Percentiles rank a stretch among this genome's conserved stretches.
phyloP scores from a whole-genome alignment of 1,140 invertebrate genomes.

The Semibalanus balanoides region DNA sequence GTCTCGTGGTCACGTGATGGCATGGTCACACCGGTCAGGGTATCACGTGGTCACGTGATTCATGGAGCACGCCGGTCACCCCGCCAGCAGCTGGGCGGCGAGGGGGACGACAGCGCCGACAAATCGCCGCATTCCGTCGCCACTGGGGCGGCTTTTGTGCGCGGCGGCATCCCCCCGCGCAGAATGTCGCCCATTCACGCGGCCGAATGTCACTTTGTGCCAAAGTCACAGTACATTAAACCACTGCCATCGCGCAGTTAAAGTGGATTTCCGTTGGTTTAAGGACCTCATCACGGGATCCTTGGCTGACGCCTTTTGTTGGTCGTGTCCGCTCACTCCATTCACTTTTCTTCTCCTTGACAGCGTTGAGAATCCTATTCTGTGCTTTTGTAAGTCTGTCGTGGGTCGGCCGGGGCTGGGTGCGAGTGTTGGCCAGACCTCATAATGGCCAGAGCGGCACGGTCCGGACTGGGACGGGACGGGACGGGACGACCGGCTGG shows the following conservation, averaged over 20 bases:
- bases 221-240: not conserved
- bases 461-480: not conserved
- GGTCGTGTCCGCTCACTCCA: not conserved
- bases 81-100: too few species aligned
- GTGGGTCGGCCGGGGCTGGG: too few species aligned
- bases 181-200: not conserved
- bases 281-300: not conserved
- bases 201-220: not conserved
- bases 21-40: too few species aligned
- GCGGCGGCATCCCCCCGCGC: not conserved
- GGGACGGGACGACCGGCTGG: too few species aligned
- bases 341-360: not conserved
- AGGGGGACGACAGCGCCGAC: not conserved
- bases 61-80: too few species aligned
- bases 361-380: conserved; percentile 1
- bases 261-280: not conserved
- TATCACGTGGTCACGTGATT: not conserved
- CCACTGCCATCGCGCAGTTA: not conserved
- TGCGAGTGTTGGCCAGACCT: too few species aligned
- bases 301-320: not conserved
- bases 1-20: too few species aligned
- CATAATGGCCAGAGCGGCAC: not conserved
- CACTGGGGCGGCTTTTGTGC: not conserved
- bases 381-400: not conserved
- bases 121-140: not conserved